These are phyloP conservation scores for Hypothenemus hampei DNA, from an alignment of 1,140 invertebrate genomes.

Conservation along the genomic window DNA sequence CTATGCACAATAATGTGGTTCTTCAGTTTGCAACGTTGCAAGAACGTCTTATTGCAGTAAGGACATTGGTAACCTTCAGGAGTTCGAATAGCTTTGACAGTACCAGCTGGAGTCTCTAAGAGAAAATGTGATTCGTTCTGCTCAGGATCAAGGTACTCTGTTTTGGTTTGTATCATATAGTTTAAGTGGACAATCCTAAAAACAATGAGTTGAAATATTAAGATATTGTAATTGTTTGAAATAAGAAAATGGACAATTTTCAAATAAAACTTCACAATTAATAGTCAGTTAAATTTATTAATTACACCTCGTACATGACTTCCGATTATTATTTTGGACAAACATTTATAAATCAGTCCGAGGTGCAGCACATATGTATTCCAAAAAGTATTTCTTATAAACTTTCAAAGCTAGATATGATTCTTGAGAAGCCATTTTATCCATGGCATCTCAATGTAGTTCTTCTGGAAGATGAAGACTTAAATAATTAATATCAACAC, in stretches of 20 bases:
- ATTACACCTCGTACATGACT: too few relatives aligned
- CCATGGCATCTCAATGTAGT: too few relatives aligned
- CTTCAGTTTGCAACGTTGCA: conserved; percentile 22
- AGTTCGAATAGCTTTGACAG: not conserved
- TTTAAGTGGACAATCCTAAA: not conserved
- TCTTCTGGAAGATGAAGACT: conserved; percentile 19
- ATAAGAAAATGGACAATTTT: not conserved
- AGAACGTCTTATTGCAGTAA: conserved; percentile 21
- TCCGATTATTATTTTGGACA: too few relatives aligned
- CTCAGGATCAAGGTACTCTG: not conserved
- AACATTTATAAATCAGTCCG: too few relatives aligned
- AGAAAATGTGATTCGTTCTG: too few relatives aligned
- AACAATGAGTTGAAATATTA: not conserved
- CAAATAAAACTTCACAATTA: not conserved
- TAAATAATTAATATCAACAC: conserved; percentile 33
- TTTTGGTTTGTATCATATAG: not conserved
- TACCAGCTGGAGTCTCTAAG: not conserved
- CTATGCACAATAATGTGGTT: conserved; percentile 45
- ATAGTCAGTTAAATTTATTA: not conserved
- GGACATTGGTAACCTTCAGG: conserved; percentile 19
- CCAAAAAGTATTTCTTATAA: not conserved
- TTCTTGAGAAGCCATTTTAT: too few relatives aligned
- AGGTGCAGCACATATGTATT: too few relatives aligned
- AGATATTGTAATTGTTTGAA: not conserved
- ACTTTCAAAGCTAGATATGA: too few relatives aligned